A percentile compares a stretch with the other conserved stretches of the same genome.
phyloP scores from a whole-genome alignment of 2,797 vertebrate species.

The Manis pentadactyla region DNA sequence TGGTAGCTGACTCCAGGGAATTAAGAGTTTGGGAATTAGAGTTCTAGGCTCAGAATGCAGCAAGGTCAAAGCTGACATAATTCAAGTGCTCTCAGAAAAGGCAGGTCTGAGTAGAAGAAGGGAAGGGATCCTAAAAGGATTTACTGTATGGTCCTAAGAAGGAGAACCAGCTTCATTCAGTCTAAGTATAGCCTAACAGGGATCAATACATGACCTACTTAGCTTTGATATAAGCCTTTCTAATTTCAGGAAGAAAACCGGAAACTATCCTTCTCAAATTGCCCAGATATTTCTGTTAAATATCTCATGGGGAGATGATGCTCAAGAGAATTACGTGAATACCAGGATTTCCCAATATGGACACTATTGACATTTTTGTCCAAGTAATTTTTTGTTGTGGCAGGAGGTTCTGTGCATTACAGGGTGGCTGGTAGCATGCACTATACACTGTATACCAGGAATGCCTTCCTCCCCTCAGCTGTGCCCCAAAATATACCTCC shows the following conservation, averaged over 20 bases:
- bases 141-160: neutral
- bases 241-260: constrained; percentile 21
- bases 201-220: neutral
- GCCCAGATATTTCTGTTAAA: neutral
- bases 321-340: neutral
- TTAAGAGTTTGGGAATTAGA: neutral
- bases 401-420: neutral
- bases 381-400: neutral
- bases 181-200: neutral
- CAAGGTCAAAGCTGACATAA: neutral
- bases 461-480: neutral
- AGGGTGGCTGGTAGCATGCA: neutral
- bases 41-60: neutral
- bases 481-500: neutral
- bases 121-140: neutral
- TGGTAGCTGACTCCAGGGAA: neutral
- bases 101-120: neutral
- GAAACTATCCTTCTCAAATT: neutral
- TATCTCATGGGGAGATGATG: neutral
- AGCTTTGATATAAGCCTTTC: neutral
- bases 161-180: neutral
- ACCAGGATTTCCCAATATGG: neutral
- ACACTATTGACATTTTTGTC: neutral
- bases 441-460: neutral
- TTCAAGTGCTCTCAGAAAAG: neutral